Conservation (phyloP, 1,140 invertebrate species). For the Halictus rubicundus region DNA sequence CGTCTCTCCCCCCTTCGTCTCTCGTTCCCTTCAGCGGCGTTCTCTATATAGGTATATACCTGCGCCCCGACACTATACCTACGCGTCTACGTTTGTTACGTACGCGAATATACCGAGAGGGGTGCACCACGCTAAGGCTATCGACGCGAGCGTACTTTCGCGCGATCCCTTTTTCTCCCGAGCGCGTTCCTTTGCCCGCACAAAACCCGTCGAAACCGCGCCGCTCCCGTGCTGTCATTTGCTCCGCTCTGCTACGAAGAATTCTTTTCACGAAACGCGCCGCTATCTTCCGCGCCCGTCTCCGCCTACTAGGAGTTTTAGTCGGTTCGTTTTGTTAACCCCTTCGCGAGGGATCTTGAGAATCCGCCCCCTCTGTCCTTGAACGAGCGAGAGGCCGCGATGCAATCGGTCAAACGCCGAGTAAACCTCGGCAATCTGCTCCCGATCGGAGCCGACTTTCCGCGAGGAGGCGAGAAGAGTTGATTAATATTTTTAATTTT, state of each 20-base stretch:
- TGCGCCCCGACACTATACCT: conserved; percentile 47
- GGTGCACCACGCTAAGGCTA: conserved; percentile 35
- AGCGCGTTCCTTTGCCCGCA: neutral
- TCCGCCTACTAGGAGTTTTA: no score
- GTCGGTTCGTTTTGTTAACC: no score
- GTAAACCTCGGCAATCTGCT: no score
- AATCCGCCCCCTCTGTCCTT: no score
- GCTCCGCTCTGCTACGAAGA: neutral
- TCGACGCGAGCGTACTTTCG: conserved; percentile 49
- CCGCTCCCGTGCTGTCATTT: neutral
- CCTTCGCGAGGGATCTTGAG: no score
- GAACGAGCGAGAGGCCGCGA: no score
- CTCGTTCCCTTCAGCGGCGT: conserved; percentile 40
- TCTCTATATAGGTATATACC: conserved; percentile 23
- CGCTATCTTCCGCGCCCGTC: no score
- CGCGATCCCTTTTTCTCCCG: conserved; percentile 35
- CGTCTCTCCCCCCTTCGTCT: conserved; percentile 44
- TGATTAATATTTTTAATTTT: no score
- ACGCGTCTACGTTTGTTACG: conserved; percentile 34
- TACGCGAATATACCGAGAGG: conserved; percentile 38
- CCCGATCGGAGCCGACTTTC: no score
- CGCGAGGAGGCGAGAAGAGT: no score
- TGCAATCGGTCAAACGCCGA: no score
- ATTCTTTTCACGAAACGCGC: neutral
- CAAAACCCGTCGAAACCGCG: neutral